Conservation (phyloP, 2,113 vertebrate genomes). For the Chamaea fasciata region DNA sequence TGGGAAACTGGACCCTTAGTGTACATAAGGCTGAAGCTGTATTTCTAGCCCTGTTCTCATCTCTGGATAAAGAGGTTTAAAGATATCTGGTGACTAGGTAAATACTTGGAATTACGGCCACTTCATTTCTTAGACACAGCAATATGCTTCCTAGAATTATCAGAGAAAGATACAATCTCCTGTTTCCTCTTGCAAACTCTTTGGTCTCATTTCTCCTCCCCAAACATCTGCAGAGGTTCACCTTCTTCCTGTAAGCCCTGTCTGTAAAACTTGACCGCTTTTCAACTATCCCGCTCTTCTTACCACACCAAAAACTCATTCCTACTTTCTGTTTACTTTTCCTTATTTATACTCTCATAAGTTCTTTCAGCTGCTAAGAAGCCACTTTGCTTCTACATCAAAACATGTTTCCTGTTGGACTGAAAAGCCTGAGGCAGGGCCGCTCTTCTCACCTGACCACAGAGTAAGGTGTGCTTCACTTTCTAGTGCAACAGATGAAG, state of each 20-base stretch:
- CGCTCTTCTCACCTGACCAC: background rate
- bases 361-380: background rate
- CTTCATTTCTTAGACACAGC: background rate
- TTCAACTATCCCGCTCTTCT: background rate
- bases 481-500: background rate
- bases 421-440: background rate
- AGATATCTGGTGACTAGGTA: background rate
- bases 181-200: background rate
- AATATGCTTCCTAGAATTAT: background rate
- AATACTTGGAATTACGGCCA: background rate
- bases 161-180: background rate
- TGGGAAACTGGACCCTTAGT: background rate
- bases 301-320: background rate
- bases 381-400: background rate
- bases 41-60: background rate
- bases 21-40: rapidly evolving
- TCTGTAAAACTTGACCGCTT: background rate
- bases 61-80: background rate
- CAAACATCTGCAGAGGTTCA: background rate
- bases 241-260: background rate
- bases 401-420: background rate
- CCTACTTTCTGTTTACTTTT: background rate
- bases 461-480: background rate
- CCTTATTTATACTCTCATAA: background rate
- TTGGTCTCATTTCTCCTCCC: background rate